Evolutionary conservation across 2,113 vertebrate species (phyloP).

Genomic region (Osmerus eperlanus): DNA sequence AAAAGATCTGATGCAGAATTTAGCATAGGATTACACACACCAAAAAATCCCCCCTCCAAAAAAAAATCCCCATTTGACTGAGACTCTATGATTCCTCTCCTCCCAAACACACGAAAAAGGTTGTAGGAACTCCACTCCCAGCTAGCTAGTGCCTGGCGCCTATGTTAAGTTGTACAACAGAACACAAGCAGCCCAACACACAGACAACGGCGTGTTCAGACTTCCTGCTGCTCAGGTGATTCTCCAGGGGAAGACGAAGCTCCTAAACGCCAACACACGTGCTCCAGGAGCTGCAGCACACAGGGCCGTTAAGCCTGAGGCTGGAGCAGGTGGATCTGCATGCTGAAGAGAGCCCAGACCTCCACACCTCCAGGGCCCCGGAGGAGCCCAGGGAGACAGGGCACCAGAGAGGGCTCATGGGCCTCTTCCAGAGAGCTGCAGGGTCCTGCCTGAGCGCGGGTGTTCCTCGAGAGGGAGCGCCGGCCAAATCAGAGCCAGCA

Average conservation of each 20-base stretch:
- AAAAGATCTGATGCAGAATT: slow-evolving; percentile 74
- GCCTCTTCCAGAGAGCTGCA: slow-evolving; percentile 45
- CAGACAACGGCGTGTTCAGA: slow-evolving; percentile 44
- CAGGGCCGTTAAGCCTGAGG: background rate
- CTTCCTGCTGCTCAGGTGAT: slow-evolving; percentile 40
- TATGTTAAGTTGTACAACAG: slow-evolving; percentile 65
- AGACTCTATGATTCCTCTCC: slow-evolving; percentile 64
- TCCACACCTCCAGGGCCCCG: no score
- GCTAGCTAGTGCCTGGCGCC: slow-evolving; percentile 54
- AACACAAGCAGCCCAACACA: slow-evolving; percentile 51
- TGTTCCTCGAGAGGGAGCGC: slow-evolving; percentile 34
- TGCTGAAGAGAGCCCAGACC: background rate
- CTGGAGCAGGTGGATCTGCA: background rate
- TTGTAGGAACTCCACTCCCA: slow-evolving; percentile 58
- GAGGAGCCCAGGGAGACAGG: no score
- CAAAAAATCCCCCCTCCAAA: slow-evolving; percentile 10
- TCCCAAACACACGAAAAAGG: slow-evolving; percentile 58
- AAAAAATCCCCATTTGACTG: slow-evolving; percentile 51
- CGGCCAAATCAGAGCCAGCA: slow-evolving; percentile 49
- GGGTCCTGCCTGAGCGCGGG: slow-evolving; percentile 40
- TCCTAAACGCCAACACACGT: slow-evolving; percentile 38
- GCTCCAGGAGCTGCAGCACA: background rate
- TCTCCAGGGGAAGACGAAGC: slow-evolving; percentile 37
- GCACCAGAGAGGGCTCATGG: no score
- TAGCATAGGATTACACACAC: slow-evolving; percentile 76